Conservation (phyloP, 2,113 vertebrate species). For the Leptobrachium leishanense region DNA sequence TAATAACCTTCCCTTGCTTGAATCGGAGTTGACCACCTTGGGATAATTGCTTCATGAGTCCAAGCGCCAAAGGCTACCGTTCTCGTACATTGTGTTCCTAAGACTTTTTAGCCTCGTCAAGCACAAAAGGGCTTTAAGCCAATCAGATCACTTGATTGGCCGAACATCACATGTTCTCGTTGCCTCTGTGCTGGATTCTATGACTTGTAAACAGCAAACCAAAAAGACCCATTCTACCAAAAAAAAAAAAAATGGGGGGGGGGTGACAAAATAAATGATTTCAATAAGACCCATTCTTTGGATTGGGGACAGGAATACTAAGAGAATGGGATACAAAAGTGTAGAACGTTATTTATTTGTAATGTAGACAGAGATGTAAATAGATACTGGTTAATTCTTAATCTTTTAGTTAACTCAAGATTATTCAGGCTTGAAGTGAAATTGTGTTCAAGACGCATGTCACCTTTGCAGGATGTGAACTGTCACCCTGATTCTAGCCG, state of each 20-base stretch:
- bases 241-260: conserved; percentile 4
- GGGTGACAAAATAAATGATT: not conserved
- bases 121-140: conserved; percentile 27
- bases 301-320: not conserved
- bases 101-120: conserved; percentile 22
- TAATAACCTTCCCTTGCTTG: conserved; percentile 21
- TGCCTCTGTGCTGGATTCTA: conserved; percentile 25
- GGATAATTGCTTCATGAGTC: conserved; percentile 41
- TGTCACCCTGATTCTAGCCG: too few species aligned
- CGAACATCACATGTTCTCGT: conserved; percentile 45
- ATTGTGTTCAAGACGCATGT: too few species aligned
- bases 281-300: not conserved
- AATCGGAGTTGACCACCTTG: conserved; percentile 32
- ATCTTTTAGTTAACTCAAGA: too few species aligned
- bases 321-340: too few species aligned
- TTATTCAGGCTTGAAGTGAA: too few species aligned
- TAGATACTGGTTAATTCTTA: too few species aligned
- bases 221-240: conserved; percentile 24
- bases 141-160: conserved; percentile 24
- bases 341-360: too few species aligned
- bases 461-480: too few species aligned
- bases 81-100: conserved; percentile 33
- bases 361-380: too few species aligned
- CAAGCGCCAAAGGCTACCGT: conserved; percentile 6
- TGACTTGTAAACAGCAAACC: conserved; percentile 23